Evolutionary conservation across 2,888 invertebrate genomes (phyloP).

Genomic region (Phytoseiulus persimilis): DNA sequence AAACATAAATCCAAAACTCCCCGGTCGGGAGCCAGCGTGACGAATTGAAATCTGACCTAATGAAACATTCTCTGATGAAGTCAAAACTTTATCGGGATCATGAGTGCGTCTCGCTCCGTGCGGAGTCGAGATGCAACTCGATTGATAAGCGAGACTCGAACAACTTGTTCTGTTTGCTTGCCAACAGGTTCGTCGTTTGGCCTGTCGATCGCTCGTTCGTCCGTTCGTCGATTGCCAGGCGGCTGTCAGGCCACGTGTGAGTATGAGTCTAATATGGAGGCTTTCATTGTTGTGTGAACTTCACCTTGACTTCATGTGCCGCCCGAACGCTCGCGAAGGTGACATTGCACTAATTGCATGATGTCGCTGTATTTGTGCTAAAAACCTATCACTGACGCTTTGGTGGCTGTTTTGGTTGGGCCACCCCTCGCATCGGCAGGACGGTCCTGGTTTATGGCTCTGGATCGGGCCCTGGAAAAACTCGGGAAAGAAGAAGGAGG

Average conservation of each 20-base stretch:
- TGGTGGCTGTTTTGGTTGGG: neutral
- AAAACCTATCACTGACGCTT: neutral
- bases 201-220: neutral
- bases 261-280: neutral
- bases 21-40: neutral
- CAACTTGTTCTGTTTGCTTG: neutral
- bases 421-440: neutral
- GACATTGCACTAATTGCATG: conserved; percentile 5
- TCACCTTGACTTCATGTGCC: neutral
- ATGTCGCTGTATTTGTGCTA: neutral
- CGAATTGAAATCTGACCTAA: neutral
- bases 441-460: too few species aligned
- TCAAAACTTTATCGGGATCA: neutral
- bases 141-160: neutral
- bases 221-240: neutral
- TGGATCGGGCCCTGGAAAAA: too few species aligned
- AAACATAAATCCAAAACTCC: neutral
- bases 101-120: neutral
- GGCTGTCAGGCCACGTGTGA: neutral
- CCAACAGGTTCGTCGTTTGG: neutral
- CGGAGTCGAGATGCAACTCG: neutral
- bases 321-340: neutral
- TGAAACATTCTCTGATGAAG: neutral
- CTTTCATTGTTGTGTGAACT: neutral
- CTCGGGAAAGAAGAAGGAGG: too few species aligned